Evolutionary conservation across 2,888 invertebrate genomes (phyloP).

Genomic region (Gortyna flavago): DNA sequence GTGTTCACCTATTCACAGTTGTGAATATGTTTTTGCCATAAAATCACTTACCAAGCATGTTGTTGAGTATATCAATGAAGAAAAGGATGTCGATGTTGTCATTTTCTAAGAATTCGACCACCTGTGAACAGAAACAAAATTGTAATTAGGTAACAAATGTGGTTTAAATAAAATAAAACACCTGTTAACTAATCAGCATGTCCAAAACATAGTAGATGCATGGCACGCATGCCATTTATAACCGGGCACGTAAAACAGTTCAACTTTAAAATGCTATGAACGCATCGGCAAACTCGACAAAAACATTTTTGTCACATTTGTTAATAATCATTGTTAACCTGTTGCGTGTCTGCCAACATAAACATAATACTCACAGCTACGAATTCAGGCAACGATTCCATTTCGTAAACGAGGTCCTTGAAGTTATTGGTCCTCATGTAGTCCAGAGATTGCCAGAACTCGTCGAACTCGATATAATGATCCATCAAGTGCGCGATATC

Average conservation of each 20-base stretch:
- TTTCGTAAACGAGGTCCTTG: slow-evolving; percentile 77
- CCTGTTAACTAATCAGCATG: too few relatives aligned
- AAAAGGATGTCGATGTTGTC: slow-evolving; percentile 83
- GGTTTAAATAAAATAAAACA: neutral
- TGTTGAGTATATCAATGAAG: slow-evolving; percentile 80
- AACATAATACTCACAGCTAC: slow-evolving; percentile 75
- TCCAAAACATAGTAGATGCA: neutral
- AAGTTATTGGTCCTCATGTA: slow-evolving; percentile 77
- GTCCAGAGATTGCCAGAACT: slow-evolving; percentile 73
- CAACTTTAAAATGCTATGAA: neutral
- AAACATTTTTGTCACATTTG: neutral
- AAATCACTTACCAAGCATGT: slow-evolving; percentile 76
- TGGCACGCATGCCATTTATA: neutral
- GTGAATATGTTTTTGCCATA: neutral
- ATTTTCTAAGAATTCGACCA: slow-evolving; percentile 82
- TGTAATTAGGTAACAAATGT: neutral
- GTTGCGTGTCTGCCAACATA: neutral
- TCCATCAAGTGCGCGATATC: slow-evolving; percentile 69
- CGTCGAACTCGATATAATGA: slow-evolving; percentile 77
- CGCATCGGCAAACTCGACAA: neutral
- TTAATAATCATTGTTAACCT: neutral
- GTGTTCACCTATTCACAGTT: neutral
- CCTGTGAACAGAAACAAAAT: slow-evolving; percentile 66
- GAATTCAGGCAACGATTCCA: slow-evolving; percentile 83
- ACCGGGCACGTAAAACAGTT: neutral